Percentiles rank a stretch among this genome's conserved stretches.
These are phyloP conservation scores for Stercorarius parasiticus DNA, from an alignment of 2,113 vertebrate species.

Conservation along the genomic window DNA sequence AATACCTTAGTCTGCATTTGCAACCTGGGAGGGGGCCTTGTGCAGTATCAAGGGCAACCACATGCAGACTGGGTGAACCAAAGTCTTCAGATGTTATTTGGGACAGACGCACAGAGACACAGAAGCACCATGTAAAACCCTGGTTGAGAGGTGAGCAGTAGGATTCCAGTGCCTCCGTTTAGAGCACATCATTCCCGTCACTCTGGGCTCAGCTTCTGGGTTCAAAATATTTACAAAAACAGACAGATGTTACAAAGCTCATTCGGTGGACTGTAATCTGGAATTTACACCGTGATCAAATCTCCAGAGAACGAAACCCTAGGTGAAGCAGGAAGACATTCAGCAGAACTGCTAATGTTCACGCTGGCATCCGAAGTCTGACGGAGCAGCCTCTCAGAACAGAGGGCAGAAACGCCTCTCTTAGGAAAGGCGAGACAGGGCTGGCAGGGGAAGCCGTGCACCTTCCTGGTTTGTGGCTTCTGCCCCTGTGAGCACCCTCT, in stretches of 20 bases:
- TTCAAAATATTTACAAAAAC: conserved; percentile 20
- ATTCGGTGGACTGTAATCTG: background rate
- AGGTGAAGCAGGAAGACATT: background rate
- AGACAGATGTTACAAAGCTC: background rate
- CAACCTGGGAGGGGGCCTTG: fast-evolving
- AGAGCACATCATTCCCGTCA: background rate
- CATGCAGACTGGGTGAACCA: background rate
- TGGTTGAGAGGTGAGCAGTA: background rate
- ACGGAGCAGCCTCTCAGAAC: background rate
- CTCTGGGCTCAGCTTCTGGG: background rate
- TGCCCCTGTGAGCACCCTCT: background rate
- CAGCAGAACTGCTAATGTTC: conserved; percentile 16
- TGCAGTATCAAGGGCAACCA: background rate
- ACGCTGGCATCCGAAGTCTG: background rate
- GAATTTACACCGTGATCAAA: conserved; percentile 21
- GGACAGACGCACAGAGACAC: background rate
- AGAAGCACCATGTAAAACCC: background rate
- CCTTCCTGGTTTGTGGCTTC: fast-evolving
- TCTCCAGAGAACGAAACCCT: conserved; percentile 18
- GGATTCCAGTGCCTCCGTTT: background rate
- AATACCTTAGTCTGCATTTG: background rate
- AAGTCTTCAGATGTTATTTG: background rate
- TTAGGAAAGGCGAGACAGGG: fast-evolving
- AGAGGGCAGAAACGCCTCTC: background rate
- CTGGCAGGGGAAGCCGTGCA: background rate